Evolutionary conservation across 2,113 vertebrate genomes (phyloP), one percentile per base, ranked within the genome.

Genomic region (Sphyrna mokarran): DNA sequence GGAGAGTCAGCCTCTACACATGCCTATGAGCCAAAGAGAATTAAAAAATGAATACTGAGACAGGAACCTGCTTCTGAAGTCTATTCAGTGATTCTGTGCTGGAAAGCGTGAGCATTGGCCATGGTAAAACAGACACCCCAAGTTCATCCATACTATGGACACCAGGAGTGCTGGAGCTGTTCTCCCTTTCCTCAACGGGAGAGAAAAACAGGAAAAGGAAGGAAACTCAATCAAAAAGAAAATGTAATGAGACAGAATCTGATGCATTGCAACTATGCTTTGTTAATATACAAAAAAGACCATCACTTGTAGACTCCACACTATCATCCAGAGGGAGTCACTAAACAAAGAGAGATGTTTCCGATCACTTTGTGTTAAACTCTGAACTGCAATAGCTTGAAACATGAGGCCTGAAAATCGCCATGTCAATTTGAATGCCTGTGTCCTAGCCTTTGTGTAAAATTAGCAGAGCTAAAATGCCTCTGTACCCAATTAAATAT

Each of bases 401-500:
- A 95, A 95, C 11, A 72, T 29, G 11, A 76, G 16, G 43, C 69
- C 69, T 76, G 69, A 72, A 95, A 95, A 95, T 48, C 94, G 16
- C 0, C 48, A 54, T 54, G 94, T 72, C 94, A 95, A 72, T 95
- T 95, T 13, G 14, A 76, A 95, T 54, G 69, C 43, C 40, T 76
- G 10, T 23, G 89, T 63, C 63, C n/a, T 37, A 63, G 89, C 61
- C 94, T 72, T 33, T 16, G 43, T 54, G 66, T 95, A 95, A 95
- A 76, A 95, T 95, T 43, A 70, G 69, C 89, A 68, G 89, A 76
- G 14, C 10, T 76, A 95, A 95, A 72, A 76, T 72, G 68, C 69
- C 69, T 72, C 68, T 33, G 94, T 72, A 95, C 94, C 70, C 70
- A 95, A 95, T 95, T 72, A 95, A 72, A 29, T 76, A 72, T 69